Percentiles rank a stretch among this genome's conserved stretches.
These are phyloP conservation scores for Catocala fraxini DNA, from an alignment of 2,888 invertebrate genomes.

Conservation along the genomic window DNA sequence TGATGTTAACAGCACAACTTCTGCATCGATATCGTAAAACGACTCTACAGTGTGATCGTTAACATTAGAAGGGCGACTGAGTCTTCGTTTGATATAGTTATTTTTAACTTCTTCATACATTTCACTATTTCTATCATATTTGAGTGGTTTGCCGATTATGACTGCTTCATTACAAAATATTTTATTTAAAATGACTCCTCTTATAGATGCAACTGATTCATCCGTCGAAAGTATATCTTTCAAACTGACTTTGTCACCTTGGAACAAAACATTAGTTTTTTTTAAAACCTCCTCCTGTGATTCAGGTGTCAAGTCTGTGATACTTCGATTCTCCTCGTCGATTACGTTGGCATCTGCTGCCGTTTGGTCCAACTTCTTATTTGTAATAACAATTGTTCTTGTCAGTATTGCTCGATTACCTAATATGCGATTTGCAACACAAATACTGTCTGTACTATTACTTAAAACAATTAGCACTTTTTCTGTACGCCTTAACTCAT, in stretches of 20 bases:
- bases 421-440: neutral
- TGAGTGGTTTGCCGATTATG: slow-evolving; percentile 13
- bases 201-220: slow-evolving; percentile 7
- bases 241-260: slow-evolving; percentile 6
- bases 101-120: slow-evolving; percentile 27
- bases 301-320: slow-evolving; percentile 7
- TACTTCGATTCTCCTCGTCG: slow-evolving; percentile 1
- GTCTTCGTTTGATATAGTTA: slow-evolving; percentile 20
- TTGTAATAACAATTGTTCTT: neutral
- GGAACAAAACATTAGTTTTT: slow-evolving; percentile 13
- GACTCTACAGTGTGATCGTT: slow-evolving; percentile 6
- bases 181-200: slow-evolving; percentile 11
- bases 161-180: slow-evolving; percentile 15
- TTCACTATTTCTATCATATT: neutral
- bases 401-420: neutral
- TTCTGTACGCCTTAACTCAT: neutral
- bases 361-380: neutral
- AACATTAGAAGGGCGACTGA: neutral
- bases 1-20: slow-evolving; percentile 27
- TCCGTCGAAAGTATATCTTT: slow-evolving; percentile 3
- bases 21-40: slow-evolving; percentile 16
- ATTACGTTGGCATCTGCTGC: neutral
- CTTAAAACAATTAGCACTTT: neutral
- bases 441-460: neutral
- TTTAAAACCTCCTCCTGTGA: slow-evolving; percentile 2